These are phyloP conservation scores for Chrysotoxum bicinctum DNA, from an alignment of 2,888 invertebrate genomes.

Conservation along the genomic window DNA sequence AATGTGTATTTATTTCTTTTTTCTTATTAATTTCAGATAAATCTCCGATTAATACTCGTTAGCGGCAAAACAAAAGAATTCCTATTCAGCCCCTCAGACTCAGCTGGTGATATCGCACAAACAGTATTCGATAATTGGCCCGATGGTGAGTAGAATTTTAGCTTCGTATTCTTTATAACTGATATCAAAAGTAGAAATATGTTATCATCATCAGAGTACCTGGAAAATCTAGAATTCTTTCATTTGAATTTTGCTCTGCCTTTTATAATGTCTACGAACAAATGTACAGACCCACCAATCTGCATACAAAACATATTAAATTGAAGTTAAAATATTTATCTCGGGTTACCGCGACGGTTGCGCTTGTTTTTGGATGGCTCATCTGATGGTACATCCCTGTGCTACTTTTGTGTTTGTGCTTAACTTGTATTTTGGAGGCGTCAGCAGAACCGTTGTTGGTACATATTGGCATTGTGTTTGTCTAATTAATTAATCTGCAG, in stretches of 20 bases:
- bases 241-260: not conserved
- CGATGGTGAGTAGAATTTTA: conserved; percentile 87
- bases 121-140: conserved; percentile 99
- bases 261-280: not conserved
- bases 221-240: not conserved
- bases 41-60: conserved; percentile 98
- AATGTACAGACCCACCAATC: not conserved
- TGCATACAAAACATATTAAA: conserved; percentile 11
- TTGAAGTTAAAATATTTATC: conserved; percentile 12
- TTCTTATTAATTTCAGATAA: conserved; percentile 87
- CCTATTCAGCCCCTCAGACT: conserved; percentile 97
- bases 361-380: conserved; percentile 16
- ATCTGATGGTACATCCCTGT: not conserved
- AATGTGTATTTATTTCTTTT: conserved; percentile 3
- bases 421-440: conserved; percentile 40
- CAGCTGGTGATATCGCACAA: conserved; percentile 99
- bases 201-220: conserved; percentile 10
- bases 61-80: conserved; percentile 99
- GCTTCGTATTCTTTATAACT: not conserved
- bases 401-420: conserved; percentile 34
- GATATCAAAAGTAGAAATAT: not conserved
- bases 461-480: conserved; percentile 58
- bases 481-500: conserved; percentile 69
- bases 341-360: not conserved
- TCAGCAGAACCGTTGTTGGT: conserved; percentile 24